These are phyloP conservation scores for Lutraria lutraria DNA, from an alignment of 2,888 invertebrate species.

Conservation along the genomic window DNA sequence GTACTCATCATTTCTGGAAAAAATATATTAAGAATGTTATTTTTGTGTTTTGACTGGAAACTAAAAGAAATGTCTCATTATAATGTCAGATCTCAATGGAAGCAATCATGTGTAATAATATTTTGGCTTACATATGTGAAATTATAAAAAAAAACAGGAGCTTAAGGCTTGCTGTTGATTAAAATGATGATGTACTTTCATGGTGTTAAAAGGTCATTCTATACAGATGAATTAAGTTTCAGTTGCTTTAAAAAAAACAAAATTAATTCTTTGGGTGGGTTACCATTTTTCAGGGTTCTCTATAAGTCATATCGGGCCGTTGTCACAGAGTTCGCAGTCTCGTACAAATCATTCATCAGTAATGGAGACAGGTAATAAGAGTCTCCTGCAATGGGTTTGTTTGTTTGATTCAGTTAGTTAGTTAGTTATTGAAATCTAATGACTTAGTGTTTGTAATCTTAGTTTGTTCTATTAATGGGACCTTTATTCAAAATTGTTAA, in stretches of 20 bases:
- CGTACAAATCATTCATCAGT: slow-evolving; percentile 67
- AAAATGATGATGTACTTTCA: slow-evolving; percentile 5
- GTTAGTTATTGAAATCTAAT: neutral
- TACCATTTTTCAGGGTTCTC: slow-evolving; percentile 78
- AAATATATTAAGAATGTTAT: neutral
- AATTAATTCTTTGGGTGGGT: slow-evolving; percentile 38
- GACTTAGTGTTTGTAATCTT: neutral
- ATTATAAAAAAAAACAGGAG: neutral
- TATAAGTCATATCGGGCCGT: slow-evolving; percentile 79
- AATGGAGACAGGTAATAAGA: slow-evolving; percentile 72
- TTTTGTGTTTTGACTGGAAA: neutral
- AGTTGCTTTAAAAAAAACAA: neutral
- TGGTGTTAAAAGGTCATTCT: neutral
- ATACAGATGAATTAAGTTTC: neutral
- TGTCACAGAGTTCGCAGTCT: slow-evolving; percentile 71
- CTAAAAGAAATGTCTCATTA: neutral
- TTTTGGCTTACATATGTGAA: no score
- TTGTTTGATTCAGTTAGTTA: slow-evolving; percentile 19
- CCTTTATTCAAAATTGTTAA: neutral
- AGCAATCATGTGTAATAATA: no score
- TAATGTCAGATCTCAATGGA: no score
- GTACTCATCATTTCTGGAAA: neutral
- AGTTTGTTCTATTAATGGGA: neutral
- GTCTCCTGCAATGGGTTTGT: slow-evolving; percentile 16
- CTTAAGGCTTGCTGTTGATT: neutral